Evolutionary conservation across 1,140 invertebrate species (phyloP).

Genomic region (Nephila pilipes): DNA sequence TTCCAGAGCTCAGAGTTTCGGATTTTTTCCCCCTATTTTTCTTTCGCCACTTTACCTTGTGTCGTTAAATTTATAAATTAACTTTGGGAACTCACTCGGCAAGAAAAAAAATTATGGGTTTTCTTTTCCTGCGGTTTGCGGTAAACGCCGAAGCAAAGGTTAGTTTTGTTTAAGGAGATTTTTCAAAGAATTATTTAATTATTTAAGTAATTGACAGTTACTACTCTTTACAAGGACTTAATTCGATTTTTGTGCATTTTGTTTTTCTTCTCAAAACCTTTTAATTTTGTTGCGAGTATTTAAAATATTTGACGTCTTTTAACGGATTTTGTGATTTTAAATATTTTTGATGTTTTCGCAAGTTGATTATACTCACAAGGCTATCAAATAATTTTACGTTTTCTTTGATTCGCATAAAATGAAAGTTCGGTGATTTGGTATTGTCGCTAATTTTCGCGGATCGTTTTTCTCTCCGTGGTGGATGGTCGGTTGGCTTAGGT

Average conservation of each 20-base stretch:
- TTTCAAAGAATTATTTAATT: constrained; percentile 38
- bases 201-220: constrained; percentile 3
- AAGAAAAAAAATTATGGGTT: too few species aligned
- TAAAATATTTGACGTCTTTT: too few species aligned
- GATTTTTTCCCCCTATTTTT: background rate
- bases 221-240: background rate
- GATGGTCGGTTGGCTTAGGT: too few species aligned
- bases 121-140: constrained; percentile 28
- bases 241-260: background rate
- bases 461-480: too few species aligned
- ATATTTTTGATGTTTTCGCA: too few species aligned
- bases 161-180: constrained; percentile 23
- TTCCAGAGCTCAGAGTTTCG: background rate
- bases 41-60: background rate
- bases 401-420: too few species aligned
- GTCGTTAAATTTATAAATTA: constrained; percentile 69
- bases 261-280: background rate
- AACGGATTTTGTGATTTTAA: too few species aligned
- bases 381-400: too few species aligned
- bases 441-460: too few species aligned
- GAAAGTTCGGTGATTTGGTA: too few species aligned
- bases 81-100: constrained; percentile 15
- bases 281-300: too few species aligned
- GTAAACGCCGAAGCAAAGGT: background rate
- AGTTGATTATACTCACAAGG: too few species aligned